Base-by-base conservation (phyloP, 64 coral and sea anemone genomes). In the Stichodactyla helianthus region DNA sequence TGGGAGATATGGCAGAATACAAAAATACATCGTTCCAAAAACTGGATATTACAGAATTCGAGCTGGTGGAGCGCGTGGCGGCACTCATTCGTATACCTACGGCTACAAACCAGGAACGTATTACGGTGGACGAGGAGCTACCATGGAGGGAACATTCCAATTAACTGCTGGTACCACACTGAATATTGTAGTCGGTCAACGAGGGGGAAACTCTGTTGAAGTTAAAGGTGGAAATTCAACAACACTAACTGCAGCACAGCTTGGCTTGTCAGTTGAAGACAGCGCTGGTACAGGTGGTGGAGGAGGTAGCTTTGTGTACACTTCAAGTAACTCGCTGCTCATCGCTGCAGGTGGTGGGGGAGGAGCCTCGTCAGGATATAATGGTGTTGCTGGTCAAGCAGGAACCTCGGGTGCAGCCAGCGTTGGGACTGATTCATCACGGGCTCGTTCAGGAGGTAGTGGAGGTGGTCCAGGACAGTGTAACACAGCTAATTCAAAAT, bases 161-260 rank as follows among this genome's bases (percentile, higher is more conserved):
- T 2, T 79, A 83, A 17, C 10, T 1, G 10, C n/a, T 91, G 35
- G 35, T 44, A 44, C 35, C 1, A 44, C 35, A 2, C 35, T 44
- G 35, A 44, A 44, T 44, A 44, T 91, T 61, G 89, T 86, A 20
- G 89, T 85, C 11, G 89, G 89, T 71, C 60, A 74, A 11, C 50
- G 85, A 44, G 35, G 35, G 2, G 35, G 35, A 44, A 44, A 44
- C 35, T 44, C 35, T 1, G 0, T 44, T 44, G 35, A 44, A 44
- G 35, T 44, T 44, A 44, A 44, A 44, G 35, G 35, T 44, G 35
- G 35, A 44, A 1, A 70, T 31, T 60, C 70, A 82, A 67, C 44
- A 50, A 90, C 54, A 78, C 86, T 77, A 84, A 85, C 54, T 80
- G 81, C 26, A 82, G 88, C 16, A 90, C 88, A 44, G 35, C 35